These are phyloP conservation scores for Eristalinus aeneus DNA, from an alignment of 2,888 invertebrate species.

Conservation along the genomic window DNA sequence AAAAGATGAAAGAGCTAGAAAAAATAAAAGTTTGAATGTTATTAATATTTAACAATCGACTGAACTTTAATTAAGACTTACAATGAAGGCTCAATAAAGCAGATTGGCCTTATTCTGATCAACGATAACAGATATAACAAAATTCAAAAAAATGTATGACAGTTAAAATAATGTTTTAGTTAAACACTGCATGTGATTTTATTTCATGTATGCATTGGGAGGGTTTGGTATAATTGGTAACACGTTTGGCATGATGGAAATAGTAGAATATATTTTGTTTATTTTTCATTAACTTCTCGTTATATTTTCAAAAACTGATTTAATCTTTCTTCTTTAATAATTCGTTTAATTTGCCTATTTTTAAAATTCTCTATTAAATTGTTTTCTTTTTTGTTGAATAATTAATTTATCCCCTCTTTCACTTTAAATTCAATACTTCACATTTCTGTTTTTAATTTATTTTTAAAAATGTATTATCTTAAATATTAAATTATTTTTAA, in stretches of 20 bases:
- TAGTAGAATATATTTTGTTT: constrained; percentile 53
- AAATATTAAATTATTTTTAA: constrained; percentile 71
- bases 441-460: constrained; percentile 62
- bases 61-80: no score
- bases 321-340: constrained; percentile 43
- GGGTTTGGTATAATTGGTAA: constrained; percentile 63
- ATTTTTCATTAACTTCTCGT: constrained; percentile 47
- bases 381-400: constrained; percentile 58
- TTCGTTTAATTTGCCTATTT: constrained; percentile 69
- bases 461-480: constrained; percentile 73
- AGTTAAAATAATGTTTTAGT: not conserved
- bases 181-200: constrained; percentile 38
- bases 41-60: no score
- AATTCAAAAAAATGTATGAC: not conserved
- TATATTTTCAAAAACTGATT: constrained; percentile 61
- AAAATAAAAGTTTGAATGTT: no score
- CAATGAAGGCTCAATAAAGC: not conserved
- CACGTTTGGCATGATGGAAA: constrained; percentile 68
- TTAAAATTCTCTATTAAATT: constrained; percentile 66
- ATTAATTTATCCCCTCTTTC: constrained; percentile 51
- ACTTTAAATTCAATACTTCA: constrained; percentile 64
- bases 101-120: not conserved
- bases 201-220: constrained; percentile 45
- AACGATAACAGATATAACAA: not conserved
- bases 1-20: no score